Evolutionary conservation across 2,113 vertebrate species (phyloP).

Genomic region (Ornithorhynchus anatinus): DNA sequence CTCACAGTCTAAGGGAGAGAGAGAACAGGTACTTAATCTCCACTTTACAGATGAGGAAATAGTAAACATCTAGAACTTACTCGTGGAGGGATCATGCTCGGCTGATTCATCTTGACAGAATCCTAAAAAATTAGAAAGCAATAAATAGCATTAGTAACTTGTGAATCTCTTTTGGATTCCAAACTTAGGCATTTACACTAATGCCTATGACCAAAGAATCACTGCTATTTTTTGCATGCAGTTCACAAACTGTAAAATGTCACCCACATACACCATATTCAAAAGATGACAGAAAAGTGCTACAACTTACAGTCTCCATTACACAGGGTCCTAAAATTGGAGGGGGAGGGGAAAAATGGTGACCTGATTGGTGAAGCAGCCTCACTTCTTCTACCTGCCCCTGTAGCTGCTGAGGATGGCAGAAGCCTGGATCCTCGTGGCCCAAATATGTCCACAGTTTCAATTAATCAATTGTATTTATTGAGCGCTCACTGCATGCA

Average conservation of each 20-base stretch:
- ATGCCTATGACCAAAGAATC: too few relatives aligned
- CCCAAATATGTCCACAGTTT: too few relatives aligned
- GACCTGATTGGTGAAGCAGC: not conserved
- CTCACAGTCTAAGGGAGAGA: too few relatives aligned
- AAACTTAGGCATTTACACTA: not conserved
- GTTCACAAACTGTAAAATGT: not conserved
- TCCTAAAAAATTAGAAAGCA: conserved; percentile 61
- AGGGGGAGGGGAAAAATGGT: not conserved
- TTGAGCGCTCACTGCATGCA: too few relatives aligned
- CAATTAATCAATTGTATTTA: too few relatives aligned
- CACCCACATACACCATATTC: not conserved
- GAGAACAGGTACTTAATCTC: too few relatives aligned
- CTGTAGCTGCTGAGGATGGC: too few relatives aligned
- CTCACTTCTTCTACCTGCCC: too few relatives aligned
- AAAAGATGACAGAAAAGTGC: not conserved
- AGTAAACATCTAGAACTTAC: conserved; percentile 45
- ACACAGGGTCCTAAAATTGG: not conserved
- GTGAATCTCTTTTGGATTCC: not conserved
- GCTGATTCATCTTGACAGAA: conserved; percentile 72
- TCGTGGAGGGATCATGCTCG: conserved; percentile 67
- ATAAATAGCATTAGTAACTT: not conserved
- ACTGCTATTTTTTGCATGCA: too few relatives aligned
- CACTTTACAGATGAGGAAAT: conserved; percentile 9
- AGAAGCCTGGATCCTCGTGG: too few relatives aligned
- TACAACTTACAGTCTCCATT: not conserved